Percentiles rank a stretch among this genome's conserved stretches.
phyloP scores from a whole-genome alignment of 2,113 vertebrate genomes.

The Rhadina sibilatrix region DNA sequence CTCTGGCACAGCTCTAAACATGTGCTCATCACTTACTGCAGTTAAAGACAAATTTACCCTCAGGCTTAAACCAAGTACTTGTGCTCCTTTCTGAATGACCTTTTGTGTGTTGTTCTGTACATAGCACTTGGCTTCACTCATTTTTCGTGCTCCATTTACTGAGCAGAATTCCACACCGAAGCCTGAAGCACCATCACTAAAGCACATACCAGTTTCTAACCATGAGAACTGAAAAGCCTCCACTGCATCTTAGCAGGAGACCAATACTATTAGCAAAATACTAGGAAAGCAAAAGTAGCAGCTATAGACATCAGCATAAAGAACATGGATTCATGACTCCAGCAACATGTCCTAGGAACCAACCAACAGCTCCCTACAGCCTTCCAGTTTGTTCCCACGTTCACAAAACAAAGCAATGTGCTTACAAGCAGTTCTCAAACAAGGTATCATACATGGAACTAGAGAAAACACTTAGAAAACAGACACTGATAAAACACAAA shows the following conservation, averaged over 20 bases:
- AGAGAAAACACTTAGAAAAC: not conserved
- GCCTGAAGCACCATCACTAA: not conserved
- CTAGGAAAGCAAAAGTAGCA: not conserved
- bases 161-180: not conserved
- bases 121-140: not conserved
- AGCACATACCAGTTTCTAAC: not conserved
- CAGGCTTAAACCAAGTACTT: not conserved
- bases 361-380: not conserved
- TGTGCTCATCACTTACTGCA: not conserved
- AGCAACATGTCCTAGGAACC: rapidly evolving
- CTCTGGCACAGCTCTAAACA: not conserved
- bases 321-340: not conserved
- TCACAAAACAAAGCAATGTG: not conserved
- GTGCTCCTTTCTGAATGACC: not conserved
- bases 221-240: not conserved
- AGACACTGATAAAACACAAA: not conserved
- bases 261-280: not conserved
- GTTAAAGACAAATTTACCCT: not conserved
- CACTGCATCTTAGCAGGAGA: not conserved
- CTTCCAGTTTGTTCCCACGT: not conserved
- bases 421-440: not conserved
- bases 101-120: not conserved
- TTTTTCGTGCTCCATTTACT: not conserved
- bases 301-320: not conserved
- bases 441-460: not conserved